Percentiles rank a stretch among this genome's conserved stretches.
Conservation (phyloP, 1,140 invertebrate genomes). For the Brachionus angularis region DNA sequence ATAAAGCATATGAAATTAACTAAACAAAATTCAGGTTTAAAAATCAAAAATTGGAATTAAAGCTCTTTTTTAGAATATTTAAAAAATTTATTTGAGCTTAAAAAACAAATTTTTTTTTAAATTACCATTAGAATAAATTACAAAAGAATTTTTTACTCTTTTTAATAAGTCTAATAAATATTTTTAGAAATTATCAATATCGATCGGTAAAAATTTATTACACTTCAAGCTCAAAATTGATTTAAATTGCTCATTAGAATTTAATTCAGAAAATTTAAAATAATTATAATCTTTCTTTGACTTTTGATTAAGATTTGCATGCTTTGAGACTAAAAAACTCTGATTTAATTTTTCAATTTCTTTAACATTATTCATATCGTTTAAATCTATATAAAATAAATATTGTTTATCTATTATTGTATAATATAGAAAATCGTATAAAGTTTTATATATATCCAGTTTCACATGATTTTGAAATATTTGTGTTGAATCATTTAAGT, state of each 20-base stretch:
- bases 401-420: conserved; percentile 12
- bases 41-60: too few relatives aligned
- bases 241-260: conserved; percentile 19
- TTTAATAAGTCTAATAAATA: too few relatives aligned
- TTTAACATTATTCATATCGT: background rate
- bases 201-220: conserved; percentile 13
- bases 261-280: background rate
- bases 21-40: too few relatives aligned
- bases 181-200: too few relatives aligned
- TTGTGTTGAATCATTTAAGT: background rate
- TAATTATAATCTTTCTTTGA: background rate
- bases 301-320: too few relatives aligned
- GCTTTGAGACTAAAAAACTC: too few relatives aligned
- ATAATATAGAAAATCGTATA: conserved; percentile 20
- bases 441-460: conserved; percentile 38
- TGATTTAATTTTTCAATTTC: background rate
- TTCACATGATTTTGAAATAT: conserved; percentile 20
- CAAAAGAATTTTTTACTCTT: too few relatives aligned
- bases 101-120: too few relatives aligned
- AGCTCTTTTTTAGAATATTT: too few relatives aligned
- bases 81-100: too few relatives aligned
- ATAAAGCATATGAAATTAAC: too few relatives aligned
- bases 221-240: conserved; percentile 29
- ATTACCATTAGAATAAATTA: too few relatives aligned
- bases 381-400: conserved; percentile 16